A percentile compares a stretch with the other conserved stretches of the same genome.
Evolutionary conservation across 2,888 invertebrate genomes (phyloP).

Genomic region (Orthosia cruda): DNA sequence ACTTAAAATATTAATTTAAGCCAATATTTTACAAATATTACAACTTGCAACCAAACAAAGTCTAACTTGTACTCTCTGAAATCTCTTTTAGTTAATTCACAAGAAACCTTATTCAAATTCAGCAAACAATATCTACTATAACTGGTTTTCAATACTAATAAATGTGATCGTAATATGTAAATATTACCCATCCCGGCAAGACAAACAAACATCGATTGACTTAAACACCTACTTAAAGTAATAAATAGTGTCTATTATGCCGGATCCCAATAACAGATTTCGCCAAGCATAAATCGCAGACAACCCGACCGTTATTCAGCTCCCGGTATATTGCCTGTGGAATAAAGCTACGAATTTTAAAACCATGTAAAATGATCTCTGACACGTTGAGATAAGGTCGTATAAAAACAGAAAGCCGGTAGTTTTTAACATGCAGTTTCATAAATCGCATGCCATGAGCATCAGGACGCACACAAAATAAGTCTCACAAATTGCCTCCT

Average conservation of each 20-base stretch:
- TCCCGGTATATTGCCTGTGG: constrained; percentile 74
- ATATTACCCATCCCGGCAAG: constrained; percentile 24
- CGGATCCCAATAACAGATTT: constrained; percentile 80
- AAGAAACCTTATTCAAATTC: constrained; percentile 26
- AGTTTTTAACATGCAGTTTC: constrained; percentile 78
- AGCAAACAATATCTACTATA: no score
- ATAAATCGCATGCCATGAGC: constrained; percentile 77
- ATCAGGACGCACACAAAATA: constrained; percentile 77
- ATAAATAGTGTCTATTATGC: constrained; percentile 73
- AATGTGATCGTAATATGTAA: constrained; percentile 26
- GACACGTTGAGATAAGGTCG: constrained; percentile 55
- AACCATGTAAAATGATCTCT: constrained; percentile 64
- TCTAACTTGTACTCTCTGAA: no score
- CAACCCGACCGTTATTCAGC: constrained; percentile 78
- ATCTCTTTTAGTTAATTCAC: background rate
- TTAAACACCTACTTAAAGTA: constrained; percentile 69
- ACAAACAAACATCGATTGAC: constrained; percentile 58
- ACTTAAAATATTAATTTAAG: no score
- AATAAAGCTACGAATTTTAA: constrained; percentile 66
- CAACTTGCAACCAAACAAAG: background rate
- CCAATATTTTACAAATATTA: no score
- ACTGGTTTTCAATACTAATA: constrained; percentile 14
- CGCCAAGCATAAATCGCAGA: constrained; percentile 79
- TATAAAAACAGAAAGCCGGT: constrained; percentile 48
- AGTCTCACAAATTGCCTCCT: constrained; percentile 79